Conservation (phyloP, 92 coral and sea anemone genomes). For the Phymanthus crucifer region DNA sequence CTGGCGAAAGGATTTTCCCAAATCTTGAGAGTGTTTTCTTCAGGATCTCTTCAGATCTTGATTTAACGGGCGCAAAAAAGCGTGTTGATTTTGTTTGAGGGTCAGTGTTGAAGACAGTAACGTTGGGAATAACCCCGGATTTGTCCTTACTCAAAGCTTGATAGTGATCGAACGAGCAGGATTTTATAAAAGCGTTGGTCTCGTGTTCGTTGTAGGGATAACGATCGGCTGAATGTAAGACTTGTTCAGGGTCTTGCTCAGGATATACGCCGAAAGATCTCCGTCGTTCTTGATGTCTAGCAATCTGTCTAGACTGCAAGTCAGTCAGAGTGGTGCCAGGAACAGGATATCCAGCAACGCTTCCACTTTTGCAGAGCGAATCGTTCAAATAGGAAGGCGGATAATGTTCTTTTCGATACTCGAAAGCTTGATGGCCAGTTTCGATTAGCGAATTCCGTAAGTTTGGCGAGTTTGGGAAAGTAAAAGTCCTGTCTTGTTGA, state of each 20-base stretch:
- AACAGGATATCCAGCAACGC: constrained; percentile 29
- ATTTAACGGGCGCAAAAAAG: constrained; percentile 65
- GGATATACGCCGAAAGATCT: constrained; percentile 2
- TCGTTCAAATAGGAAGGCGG: constrained; percentile 24
- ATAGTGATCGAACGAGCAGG: constrained; percentile 60
- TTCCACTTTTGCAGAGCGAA: constrained; percentile 14
- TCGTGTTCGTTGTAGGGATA: constrained; percentile 28
- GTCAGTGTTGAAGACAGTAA: constrained; percentile 78
- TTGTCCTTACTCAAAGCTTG: constrained; percentile 62
- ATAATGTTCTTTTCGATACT: background rate
- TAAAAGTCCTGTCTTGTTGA: constrained; percentile 34
- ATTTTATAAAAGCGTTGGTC: constrained; percentile 25
- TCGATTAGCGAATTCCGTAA: constrained; percentile 30
- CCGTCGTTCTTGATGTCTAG: constrained; percentile 34
- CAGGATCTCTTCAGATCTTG: constrained; percentile 83
- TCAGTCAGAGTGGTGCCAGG: constrained; percentile 53
- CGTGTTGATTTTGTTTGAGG: constrained; percentile 71
- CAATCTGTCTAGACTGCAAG: constrained; percentile 43
- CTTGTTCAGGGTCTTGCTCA: background rate
- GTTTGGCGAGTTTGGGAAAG: constrained; percentile 33
- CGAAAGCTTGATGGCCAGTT: background rate
- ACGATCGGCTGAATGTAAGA: background rate
- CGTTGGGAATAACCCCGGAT: constrained; percentile 74
- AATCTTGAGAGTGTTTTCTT: constrained; percentile 81
- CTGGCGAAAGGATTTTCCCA: constrained; percentile 61